Evolutionary conservation across 2,797 vertebrate genomes (phyloP), one percentile per base, ranked within the genome.

Genomic region (Pseudotriccus pelzelni): DNA sequence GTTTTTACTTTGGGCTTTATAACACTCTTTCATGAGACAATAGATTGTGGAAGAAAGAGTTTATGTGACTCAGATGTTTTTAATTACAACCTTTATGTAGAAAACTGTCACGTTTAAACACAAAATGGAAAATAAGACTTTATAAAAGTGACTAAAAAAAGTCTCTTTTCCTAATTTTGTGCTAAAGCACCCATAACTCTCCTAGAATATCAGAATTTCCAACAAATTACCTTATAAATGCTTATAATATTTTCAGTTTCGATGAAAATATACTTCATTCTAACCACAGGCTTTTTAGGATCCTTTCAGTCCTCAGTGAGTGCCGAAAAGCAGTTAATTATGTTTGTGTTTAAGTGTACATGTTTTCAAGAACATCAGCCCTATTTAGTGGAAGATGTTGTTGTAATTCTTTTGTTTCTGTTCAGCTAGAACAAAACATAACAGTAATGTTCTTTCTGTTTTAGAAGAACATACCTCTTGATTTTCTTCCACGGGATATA

Each of bases 401-500:
- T 8, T 56, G 9, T 50, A 62, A 55, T 67, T 12, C 8, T 55
- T 62, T 14, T 16, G 6, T 50, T 84, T 47, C 32, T 80, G 15
- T 63, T 66, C 52, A 67, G 14, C 67, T 73, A 4, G 39, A 63
- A 72, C 37, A 69, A 69, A 52, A 30, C 19, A 22, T 24, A 55
- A 27, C 11, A 41, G 5, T 20, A 14, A 64, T 75, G 81, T 62
- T 30, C 6, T 64, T 76, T 39, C 28, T 49, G 4, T 12, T 87
- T 70, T 36, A 44, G 30, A 75, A 41, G 25, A 9, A 3, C 24
- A 21, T 43, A 10, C 22, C 2, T 15, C 43, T 10, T n/a, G 0
- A 16, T 55, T 84, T 44, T 73, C 18, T 66, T 77, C 9, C 46
- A 66, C 43, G 37, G 23, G 37, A 49, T 21, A 0, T 15, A 5